These are phyloP conservation scores for Microplitis deprimator DNA, from an alignment of 2,888 invertebrate genomes.

Conservation along the genomic window DNA sequence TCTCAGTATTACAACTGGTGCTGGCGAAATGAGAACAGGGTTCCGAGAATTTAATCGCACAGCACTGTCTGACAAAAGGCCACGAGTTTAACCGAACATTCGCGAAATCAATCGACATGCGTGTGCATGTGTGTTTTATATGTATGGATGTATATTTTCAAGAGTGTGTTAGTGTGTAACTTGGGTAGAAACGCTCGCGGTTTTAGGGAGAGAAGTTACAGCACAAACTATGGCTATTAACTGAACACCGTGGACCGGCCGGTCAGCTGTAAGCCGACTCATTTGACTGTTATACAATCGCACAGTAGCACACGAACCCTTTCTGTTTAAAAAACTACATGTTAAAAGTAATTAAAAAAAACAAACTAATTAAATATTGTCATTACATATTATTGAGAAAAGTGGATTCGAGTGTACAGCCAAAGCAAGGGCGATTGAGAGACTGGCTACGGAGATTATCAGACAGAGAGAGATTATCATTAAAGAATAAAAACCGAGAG, in stretches of 20 bases:
- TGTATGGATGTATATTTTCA: background rate
- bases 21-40: conserved; percentile 4
- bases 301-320: conserved; percentile 37
- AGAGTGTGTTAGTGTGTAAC: background rate
- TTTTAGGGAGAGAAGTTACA: conserved; percentile 34
- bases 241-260: conserved; percentile 68
- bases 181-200: conserved; percentile 28
- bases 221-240: conserved; percentile 66
- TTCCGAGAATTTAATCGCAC: conserved; percentile 3
- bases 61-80: conserved; percentile 36
- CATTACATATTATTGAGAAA: background rate
- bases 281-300: conserved; percentile 50
- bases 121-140: background rate
- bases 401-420: conserved; percentile 9
- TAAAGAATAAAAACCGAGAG: conserved; percentile 22
- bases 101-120: conserved; percentile 23
- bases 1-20: conserved; percentile 46
- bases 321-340: background rate
- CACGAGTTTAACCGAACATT: conserved; percentile 30
- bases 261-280: conserved; percentile 69
- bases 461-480: conserved; percentile 26
- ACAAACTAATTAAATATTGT: background rate
- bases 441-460: conserved; percentile 29
- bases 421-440: conserved; percentile 27
- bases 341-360: background rate